Evolutionary conservation across 2,888 invertebrate genomes (phyloP), one percentile per base, ranked within the genome.

Genomic region (Acrobasis suavella): DNA sequence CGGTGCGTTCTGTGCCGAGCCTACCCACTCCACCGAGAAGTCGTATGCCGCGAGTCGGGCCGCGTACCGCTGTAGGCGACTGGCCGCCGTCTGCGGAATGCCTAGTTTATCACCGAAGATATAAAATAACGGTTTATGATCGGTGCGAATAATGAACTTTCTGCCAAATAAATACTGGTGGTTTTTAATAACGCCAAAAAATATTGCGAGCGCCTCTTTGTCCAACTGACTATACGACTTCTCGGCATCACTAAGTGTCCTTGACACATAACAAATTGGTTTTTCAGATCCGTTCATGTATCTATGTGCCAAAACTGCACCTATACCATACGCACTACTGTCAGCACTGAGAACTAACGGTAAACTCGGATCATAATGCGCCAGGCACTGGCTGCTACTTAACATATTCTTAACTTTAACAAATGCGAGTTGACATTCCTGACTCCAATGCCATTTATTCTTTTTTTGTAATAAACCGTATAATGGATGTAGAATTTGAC

Each of bases 231-330:
- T 72, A 63, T 38, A 49, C 59, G n/a, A 62, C 62, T 17, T 74
- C 83, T 49, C 75, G 64, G 65, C 73, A 78, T 8, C 60, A 46
- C 14, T 60, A 39, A 51, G 73, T 73, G 9, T 80, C 74, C n/a
- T 76, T 74, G 52, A 0, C 58, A 42, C 9, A 64, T n/a, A n/a
- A n/a, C 52, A 58, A 71, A 69, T 10, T 55, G 60, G 39, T 39
- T 39, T 39, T 39, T 39, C 39, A 9, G 10, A 39, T 39, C 39
- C 39, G 39, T 39, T 10, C 9, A 3, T 1, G 39, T 39, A n/a
- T 8, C 32, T 46, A 15, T 50, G 50, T 15, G 15, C n/a, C 72
- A 73, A 59, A 67, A 68, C 37, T 0, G 68, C 64, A 9, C 16
- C 37, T 46, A 15, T 51, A 52, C 22, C 37, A 65, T 54, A 62